phyloP scores from a whole-genome alignment of 1,140 invertebrate genomes.

The Heliothis subflexa region DNA sequence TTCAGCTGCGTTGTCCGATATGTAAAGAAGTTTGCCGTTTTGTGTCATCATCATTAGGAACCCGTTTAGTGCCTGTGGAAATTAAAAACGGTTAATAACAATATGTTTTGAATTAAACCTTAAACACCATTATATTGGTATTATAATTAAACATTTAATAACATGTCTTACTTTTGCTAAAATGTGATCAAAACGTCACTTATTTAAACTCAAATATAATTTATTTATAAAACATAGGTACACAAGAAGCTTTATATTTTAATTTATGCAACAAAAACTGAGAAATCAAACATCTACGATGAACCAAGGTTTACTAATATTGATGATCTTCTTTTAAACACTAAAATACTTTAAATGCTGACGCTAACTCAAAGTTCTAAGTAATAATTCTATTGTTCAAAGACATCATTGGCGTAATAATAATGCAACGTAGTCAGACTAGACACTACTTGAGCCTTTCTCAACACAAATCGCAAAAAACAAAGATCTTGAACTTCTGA shows the following conservation, averaged over 20 bases:
- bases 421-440: neutral
- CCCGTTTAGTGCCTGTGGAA: slow-evolving; percentile 96
- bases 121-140: too few relatives aligned
- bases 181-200: too few relatives aligned
- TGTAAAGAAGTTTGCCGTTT: slow-evolving; percentile 99
- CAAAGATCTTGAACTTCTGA: slow-evolving; percentile 26
- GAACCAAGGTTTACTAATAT: too few relatives aligned
- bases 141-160: too few relatives aligned
- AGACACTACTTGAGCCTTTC: slow-evolving; percentile 7
- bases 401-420: neutral
- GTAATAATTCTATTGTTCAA: slow-evolving; percentile 1
- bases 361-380: neutral
- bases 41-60: slow-evolving; percentile 99
- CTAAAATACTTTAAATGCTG: neutral
- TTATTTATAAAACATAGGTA: too few relatives aligned
- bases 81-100: slow-evolving; percentile 51
- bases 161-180: too few relatives aligned
- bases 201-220: too few relatives aligned
- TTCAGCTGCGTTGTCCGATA: slow-evolving; percentile 99
- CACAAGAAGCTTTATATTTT: neutral
- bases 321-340: too few relatives aligned
- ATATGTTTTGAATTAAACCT: too few relatives aligned
- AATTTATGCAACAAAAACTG: neutral
- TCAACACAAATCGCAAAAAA: neutral
- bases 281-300: too few relatives aligned